Base-by-base conservation (phyloP, 1,140 invertebrate genomes). In the Nephila pilipes region DNA sequence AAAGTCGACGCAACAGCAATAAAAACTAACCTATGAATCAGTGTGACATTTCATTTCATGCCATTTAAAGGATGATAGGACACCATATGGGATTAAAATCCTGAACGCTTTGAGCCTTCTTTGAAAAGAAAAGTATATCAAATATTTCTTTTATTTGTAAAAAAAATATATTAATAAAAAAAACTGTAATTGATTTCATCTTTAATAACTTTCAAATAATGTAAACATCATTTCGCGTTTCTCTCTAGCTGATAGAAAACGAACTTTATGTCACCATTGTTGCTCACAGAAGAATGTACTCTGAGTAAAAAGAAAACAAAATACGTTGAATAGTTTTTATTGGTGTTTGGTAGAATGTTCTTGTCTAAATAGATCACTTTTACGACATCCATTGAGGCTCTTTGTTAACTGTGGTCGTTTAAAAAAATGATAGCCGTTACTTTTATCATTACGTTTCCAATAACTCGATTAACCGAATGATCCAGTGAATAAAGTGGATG, bases 301-400 rank as follows among this genome's bases (percentile, higher is more conserved):
- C 29, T 36, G 12, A 32, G 16, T 6, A 36, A 46, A 46, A 46
- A 46, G 0, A 46, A 0, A 6, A 46, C 1, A 16, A 36, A 75
- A 69, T 25, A 69, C 63, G 29, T 69, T 69, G 29, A 36, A 75
- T 75, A 75, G 69, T 25, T 75, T 75, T 75, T 75, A 75, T 32
- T 29, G 69, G 36, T 75, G 32, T 75, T 75, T 75, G 29, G 29
- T 4, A 32, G 20, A 75, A 32, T 75, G 69, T 75, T 75, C 69
- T 75, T 75, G 25, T 75, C 29, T 75, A 75, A 75, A 75, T 75
- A 75, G 29, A 75, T 75, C 69, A 75, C 69, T 75, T 75, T 75
- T 75, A 75, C 69, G 32, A 75, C 69, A 18, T 75, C 10, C 29
- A 18, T 75, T 36, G 69, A 12, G 69, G 18, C 69, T 4, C 6